phyloP scores from a whole-genome alignment of 2,797 vertebrate species.

The Rhabdophis nuchalis region DNA sequence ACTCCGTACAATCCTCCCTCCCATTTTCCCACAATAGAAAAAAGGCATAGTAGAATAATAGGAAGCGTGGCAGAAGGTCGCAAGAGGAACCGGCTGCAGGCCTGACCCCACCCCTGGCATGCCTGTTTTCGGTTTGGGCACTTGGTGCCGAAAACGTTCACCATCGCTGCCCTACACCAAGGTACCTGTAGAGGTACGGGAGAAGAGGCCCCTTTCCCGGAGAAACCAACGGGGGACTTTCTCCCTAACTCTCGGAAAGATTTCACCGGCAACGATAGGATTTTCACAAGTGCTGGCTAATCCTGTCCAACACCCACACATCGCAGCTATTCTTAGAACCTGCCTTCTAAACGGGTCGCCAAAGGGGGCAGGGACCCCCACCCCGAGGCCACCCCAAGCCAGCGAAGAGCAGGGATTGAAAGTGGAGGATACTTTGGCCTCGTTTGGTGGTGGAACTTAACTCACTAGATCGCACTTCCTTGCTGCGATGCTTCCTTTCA shows the following conservation, averaged over 20 bases:
- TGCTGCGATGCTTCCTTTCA: not conserved
- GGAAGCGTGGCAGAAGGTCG: too few species aligned
- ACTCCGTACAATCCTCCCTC: too few species aligned
- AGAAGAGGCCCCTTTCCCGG: not conserved
- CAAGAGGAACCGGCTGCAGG: too few species aligned
- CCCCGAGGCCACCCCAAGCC: not conserved
- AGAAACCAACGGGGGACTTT: not conserved
- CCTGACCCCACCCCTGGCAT: too few species aligned
- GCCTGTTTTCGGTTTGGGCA: too few species aligned
- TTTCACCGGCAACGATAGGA: conserved; percentile 5
- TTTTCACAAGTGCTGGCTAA: conserved; percentile 21
- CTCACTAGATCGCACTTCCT: conserved; percentile 4
- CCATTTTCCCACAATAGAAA: too few species aligned
- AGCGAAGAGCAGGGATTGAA: not conserved
- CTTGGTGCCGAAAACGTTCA: too few species aligned
- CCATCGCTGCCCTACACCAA: not conserved
- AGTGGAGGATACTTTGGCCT: not conserved
- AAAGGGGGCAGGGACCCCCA: not conserved
- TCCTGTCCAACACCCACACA: conserved; percentile 2
- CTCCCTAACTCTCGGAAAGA: not conserved
- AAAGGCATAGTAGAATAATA: too few species aligned
- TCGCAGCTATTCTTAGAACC: not conserved
- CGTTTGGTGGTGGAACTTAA: not conserved
- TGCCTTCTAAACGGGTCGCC: not conserved
- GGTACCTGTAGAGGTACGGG: not conserved